Percentiles rank a stretch among this genome's conserved stretches.
These are phyloP conservation scores for Cercocebus atys DNA, from an alignment of 2,113 vertebrate species.

Conservation along the genomic window DNA sequence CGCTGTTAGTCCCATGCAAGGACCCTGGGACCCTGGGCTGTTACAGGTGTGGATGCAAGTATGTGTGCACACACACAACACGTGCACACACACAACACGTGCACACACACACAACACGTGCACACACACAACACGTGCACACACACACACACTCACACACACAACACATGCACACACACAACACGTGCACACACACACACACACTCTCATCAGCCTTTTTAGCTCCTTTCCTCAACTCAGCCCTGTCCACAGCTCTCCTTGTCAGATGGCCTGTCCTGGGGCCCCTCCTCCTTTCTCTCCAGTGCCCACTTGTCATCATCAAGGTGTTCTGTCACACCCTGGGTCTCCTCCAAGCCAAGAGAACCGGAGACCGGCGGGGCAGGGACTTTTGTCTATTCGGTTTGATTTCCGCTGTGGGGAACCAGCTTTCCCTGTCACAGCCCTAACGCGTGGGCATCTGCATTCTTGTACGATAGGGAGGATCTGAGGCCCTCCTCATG, in stretches of 20 bases:
- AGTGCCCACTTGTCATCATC: not conserved
- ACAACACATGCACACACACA: too few relatives aligned
- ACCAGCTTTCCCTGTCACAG: not conserved
- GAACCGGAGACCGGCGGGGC: not conserved
- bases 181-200: not conserved
- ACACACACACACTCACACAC: not conserved
- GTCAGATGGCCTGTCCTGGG: not conserved
- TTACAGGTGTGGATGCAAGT: accelerated
- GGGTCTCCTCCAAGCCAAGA: accelerated
- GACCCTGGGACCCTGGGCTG: not conserved
- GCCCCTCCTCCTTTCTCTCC: not conserved
- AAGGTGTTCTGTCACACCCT: too few relatives aligned
- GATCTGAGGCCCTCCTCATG: not conserved
- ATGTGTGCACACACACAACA: not conserved
- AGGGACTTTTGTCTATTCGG: not conserved
- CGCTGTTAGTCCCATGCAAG: not conserved
- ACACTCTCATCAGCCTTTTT: too few relatives aligned
- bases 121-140: too few relatives aligned
- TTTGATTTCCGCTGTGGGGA: not conserved
- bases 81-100: too few relatives aligned
- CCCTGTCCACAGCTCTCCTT: not conserved
- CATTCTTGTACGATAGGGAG: not conserved
- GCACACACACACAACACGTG: not conserved
- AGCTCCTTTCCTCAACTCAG: not conserved
- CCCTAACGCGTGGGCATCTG: accelerated